phyloP scores from a whole-genome alignment of 2,888 invertebrate genomes.

The Venustoraphidia nigricollis region DNA sequence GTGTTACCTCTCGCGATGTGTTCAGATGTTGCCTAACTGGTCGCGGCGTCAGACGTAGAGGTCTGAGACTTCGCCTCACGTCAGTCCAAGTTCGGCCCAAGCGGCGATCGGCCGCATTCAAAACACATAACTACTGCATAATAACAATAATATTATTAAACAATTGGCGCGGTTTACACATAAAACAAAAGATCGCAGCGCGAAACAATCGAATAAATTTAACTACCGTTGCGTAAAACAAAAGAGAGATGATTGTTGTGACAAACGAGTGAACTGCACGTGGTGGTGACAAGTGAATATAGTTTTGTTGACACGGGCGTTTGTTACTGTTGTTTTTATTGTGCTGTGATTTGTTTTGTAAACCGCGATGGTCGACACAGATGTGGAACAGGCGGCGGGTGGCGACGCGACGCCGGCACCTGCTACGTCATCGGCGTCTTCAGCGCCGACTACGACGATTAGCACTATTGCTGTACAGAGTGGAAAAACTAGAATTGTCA shows the following conservation, averaged over 20 bases:
- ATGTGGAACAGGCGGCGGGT: constrained; percentile 17
- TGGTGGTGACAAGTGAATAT: not conserved
- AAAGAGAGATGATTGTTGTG: not conserved
- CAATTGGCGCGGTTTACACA: too few species aligned
- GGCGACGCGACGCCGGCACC: constrained; percentile 12
- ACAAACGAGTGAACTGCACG: not conserved
- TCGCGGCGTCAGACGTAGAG: too few species aligned
- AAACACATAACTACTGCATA: too few species aligned
- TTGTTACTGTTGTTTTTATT: not conserved
- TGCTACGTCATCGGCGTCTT: constrained; percentile 13
- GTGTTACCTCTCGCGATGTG: too few species aligned
- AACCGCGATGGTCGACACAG: constrained; percentile 6
- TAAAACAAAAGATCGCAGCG: not conserved
- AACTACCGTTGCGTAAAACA: not conserved
- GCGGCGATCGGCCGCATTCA: not conserved
- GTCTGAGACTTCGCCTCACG: not conserved
- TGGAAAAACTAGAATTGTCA: constrained; percentile 70
- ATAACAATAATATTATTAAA: too few species aligned
- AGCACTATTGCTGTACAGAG: constrained; percentile 84
- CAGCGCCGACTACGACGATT: constrained; percentile 59
- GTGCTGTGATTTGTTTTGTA: not conserved
- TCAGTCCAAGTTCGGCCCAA: not conserved
- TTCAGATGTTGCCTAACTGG: too few species aligned
- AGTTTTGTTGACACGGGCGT: not conserved
- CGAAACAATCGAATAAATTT: not conserved